phyloP scores from a whole-genome alignment of 2,888 invertebrate genomes.

The Azorinus chamasolen region DNA sequence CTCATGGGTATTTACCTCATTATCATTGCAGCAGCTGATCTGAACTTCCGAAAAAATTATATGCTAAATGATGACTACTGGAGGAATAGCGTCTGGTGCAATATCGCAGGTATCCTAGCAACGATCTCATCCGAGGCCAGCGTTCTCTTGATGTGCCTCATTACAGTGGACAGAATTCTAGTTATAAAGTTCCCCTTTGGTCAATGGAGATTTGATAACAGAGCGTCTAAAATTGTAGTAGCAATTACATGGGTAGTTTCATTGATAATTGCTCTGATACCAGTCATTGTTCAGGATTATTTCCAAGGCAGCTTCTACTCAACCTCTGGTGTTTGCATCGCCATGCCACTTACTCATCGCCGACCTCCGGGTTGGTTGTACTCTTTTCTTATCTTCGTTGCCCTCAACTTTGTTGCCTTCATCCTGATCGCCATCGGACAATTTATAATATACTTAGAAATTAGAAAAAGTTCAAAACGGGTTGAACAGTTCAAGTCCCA shows the following conservation, averaged over 20 bases:
- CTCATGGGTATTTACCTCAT: constrained; percentile 41
- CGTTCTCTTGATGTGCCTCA: constrained; percentile 88
- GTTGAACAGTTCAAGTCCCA: background rate
- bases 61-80: constrained; percentile 41
- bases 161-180: constrained; percentile 90
- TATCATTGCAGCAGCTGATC: constrained; percentile 69
- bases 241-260: constrained; percentile 76
- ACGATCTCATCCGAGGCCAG: constrained; percentile 89
- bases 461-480: constrained; percentile 1
- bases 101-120: constrained; percentile 64
- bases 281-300: constrained; percentile 77
- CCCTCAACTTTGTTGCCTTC: constrained; percentile 68
- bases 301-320: constrained; percentile 81
- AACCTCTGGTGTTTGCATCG: constrained; percentile 81
- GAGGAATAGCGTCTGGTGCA: constrained; percentile 64
- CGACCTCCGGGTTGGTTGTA: constrained; percentile 84
- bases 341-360: constrained; percentile 82
- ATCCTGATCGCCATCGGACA: constrained; percentile 24
- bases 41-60: constrained; percentile 43
- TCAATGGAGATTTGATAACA: constrained; percentile 60
- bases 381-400: constrained; percentile 80
- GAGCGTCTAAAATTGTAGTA: constrained; percentile 57
- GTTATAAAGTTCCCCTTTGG: constrained; percentile 89
- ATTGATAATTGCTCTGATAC: constrained; percentile 75
- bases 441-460: constrained; percentile 6